Base-by-base conservation (phyloP, 2,888 invertebrate species). In the Phalera bucephala region DNA sequence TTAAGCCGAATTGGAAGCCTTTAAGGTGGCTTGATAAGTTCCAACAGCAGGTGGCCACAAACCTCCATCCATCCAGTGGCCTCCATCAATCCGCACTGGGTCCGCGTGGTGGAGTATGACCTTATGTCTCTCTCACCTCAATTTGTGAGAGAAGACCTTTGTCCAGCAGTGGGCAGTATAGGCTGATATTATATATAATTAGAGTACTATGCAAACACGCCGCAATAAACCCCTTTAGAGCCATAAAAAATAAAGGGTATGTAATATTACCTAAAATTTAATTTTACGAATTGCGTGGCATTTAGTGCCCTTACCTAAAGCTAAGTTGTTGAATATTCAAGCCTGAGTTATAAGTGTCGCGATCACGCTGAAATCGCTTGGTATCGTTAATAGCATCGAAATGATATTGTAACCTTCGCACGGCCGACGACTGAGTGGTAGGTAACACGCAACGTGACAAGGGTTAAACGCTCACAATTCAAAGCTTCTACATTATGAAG, bases 381-480 rank as follows among this genome's bases (percentile, higher is more conserved):
- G 31, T 46, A 44, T 48, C 22, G 8, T 2, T 8, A 63, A 64
- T 64, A 62, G 40, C 53, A 57, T 64, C 64, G 35, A 23, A 58
- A 50, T 56, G 40, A 64, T 57, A 60, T 64, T 47, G 52, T 57
- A 59, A 54, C 65, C 63, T 64, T 64, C 53, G 29, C 15, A 23
- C 10, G 26, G 13, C 14, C 14, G 22, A 4, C 12, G 12, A 22
- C 33, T 32, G 39, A 60, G 33, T 52, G 33, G 31, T 6, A 27
- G 28, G 40, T 53, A 57, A 66, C 79, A 80, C 79, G 80, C 80
- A 64, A 75, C 44, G 17, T 17, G 17, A 17, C 17, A 3, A 5
- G 5, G 17, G 17, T 5, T 17, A 17, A 17, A n/a, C n/a, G n/a
- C n/a, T n/a, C n/a, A n/a, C n/a, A n/a, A n/a, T n/a, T n/a, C n/a